These are phyloP conservation scores for Sinhomidia bicolor DNA, from an alignment of 2,888 invertebrate genomes.

Conservation along the genomic window DNA sequence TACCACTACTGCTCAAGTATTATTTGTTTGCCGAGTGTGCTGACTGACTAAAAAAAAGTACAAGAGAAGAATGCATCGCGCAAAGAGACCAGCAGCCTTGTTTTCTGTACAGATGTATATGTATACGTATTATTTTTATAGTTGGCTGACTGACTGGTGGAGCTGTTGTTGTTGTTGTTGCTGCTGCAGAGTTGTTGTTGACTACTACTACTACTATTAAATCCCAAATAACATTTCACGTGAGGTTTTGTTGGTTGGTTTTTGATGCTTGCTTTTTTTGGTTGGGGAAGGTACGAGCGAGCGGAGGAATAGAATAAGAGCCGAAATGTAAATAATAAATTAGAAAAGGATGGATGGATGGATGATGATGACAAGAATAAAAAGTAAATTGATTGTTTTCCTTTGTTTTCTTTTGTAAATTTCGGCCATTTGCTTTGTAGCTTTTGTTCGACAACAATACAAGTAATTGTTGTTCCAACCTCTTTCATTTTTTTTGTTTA, in stretches of 20 bases:
- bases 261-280: too few species aligned
- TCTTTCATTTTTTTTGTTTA: constrained; percentile 42
- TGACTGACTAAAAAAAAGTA: background rate
- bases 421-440: constrained; percentile 44
- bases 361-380: constrained; percentile 70
- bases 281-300: constrained; percentile 15
- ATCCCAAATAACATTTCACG: constrained; percentile 39
- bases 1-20: constrained; percentile 34
- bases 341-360: constrained; percentile 62
- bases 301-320: constrained; percentile 45
- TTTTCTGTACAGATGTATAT: too few species aligned
- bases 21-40: constrained; percentile 25
- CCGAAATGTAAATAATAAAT: constrained; percentile 72
- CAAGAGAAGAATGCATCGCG: background rate
- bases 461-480: constrained; percentile 67
- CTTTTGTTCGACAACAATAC: constrained; percentile 64
- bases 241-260: constrained; percentile 36
- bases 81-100: too few species aligned
- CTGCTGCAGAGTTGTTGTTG: too few species aligned
- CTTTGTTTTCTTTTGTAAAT: constrained; percentile 62
- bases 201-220: constrained; percentile 47
- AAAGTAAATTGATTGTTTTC: constrained; percentile 72
- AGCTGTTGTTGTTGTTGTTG: background rate
- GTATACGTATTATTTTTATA: constrained; percentile 10
- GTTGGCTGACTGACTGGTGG: constrained; percentile 2